Conservation (phyloP, 2,113 vertebrate species). For the Naja naja region DNA sequence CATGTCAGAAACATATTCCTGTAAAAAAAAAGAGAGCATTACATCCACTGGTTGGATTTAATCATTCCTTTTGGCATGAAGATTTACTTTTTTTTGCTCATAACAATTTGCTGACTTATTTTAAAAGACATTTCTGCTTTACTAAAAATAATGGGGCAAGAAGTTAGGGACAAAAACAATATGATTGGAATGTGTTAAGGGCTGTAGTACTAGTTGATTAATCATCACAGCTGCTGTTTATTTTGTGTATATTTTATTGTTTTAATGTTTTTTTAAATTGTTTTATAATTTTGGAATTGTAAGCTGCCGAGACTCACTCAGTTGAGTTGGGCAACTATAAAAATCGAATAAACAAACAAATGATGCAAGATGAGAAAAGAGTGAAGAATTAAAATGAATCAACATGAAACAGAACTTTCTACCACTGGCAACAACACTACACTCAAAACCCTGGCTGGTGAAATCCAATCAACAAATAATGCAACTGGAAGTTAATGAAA, state of each 20-base stretch:
- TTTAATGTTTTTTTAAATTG: background rate
- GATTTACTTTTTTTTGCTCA: background rate
- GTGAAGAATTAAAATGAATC: background rate
- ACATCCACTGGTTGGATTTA: background rate
- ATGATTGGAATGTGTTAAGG: background rate
- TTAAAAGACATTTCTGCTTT: background rate
- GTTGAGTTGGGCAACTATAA: background rate
- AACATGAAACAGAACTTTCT: slow-evolving; percentile 43
- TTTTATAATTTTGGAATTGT: background rate
- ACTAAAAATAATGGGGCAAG: accelerated
- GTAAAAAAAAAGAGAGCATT: background rate
- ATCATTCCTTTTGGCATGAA: background rate
- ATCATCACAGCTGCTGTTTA: background rate
- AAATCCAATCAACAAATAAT: slow-evolving; percentile 67
- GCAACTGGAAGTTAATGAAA: slow-evolving; percentile 66
- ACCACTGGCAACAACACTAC: slow-evolving; percentile 38
- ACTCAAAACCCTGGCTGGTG: slow-evolving; percentile 14
- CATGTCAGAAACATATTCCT: background rate
- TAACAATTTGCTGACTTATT: background rate
- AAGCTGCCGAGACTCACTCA: background rate
- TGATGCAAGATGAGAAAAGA: background rate
- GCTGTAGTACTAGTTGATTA: background rate
- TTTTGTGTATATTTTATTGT: background rate
- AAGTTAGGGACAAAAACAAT: background rate
- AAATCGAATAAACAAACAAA: background rate